Conservation (phyloP, 2,888 invertebrate species). For the Stenchaetothrips biformis region DNA sequence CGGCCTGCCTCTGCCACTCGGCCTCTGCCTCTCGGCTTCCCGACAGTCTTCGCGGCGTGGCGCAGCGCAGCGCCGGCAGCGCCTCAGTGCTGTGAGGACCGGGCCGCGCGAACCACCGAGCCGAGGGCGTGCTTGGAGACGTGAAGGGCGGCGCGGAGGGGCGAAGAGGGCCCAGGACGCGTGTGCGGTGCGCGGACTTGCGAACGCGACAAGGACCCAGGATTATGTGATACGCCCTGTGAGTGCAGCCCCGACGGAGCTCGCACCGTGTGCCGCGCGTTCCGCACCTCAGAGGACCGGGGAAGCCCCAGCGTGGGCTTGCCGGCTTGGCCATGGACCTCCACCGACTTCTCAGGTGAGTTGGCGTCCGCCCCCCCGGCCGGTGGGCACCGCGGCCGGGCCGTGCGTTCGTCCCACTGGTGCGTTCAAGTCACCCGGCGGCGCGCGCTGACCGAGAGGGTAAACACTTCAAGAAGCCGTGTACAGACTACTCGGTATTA, state of each 20-base stretch:
- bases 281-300: not conserved
- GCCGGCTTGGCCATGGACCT: not conserved
- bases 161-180: not conserved
- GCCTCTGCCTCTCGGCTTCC: not conserved
- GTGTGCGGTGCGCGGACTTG: not conserved
- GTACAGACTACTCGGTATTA: no score
- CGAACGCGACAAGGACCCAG: not conserved
- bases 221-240: no score
- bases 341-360: not conserved
- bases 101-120: not conserved
- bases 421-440: not conserved
- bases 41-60: not conserved
- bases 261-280: no score
- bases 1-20: not conserved
- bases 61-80: no score
- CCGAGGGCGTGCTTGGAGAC: not conserved
- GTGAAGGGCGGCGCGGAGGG: not conserved
- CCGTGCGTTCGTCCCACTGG: not conserved
- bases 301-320: not conserved
- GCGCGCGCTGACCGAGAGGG: no score
- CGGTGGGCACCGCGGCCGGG: no score
- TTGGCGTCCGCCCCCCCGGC: not conserved
- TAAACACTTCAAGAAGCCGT: no score
- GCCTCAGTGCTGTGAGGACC: slow-evolving; percentile 3
- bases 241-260: no score